phyloP scores from a whole-genome alignment of 2,113 vertebrate genomes.

The Fregata magnificens region DNA sequence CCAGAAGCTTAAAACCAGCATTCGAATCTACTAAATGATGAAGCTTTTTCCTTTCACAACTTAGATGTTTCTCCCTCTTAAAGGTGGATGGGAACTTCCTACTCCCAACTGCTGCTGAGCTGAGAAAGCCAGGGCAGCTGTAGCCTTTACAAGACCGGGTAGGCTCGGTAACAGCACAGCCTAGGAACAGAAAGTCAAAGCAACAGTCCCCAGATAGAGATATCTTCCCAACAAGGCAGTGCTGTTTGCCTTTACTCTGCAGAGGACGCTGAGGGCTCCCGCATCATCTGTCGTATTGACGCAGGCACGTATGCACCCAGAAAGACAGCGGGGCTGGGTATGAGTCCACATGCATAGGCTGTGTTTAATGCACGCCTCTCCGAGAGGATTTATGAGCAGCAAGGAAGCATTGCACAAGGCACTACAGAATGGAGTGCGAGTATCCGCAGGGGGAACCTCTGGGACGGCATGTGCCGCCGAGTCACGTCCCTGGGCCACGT shows the following conservation, averaged over 20 bases:
- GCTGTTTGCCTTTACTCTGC: not conserved
- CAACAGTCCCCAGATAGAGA: not conserved
- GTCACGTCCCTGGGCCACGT: rapidly evolving
- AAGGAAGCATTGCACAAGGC: not conserved
- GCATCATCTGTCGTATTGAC: rapidly evolving
- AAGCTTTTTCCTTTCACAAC: not conserved
- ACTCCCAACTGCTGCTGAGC: rapidly evolving
- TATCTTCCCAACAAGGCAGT: not conserved
- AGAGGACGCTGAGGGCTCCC: not conserved
- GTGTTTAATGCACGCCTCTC: not conserved
- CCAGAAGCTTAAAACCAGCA: not conserved
- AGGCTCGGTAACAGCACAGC: not conserved
- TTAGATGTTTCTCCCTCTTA: not conserved
- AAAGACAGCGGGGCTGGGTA: no score
- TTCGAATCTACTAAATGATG: not conserved
- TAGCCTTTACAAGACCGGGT: not conserved
- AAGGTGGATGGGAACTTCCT: not conserved
- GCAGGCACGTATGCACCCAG: not conserved
- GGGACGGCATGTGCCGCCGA: rapidly evolving
- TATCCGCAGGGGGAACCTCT: no score
- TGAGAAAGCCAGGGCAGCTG: not conserved
- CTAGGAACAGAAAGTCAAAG: not conserved
- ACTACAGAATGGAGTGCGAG: not conserved
- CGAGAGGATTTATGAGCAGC: not conserved
- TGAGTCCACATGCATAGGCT: rapidly evolving